Conservation (phyloP, 2,888 invertebrate genomes). For the Chrysina gloriosa region DNA sequence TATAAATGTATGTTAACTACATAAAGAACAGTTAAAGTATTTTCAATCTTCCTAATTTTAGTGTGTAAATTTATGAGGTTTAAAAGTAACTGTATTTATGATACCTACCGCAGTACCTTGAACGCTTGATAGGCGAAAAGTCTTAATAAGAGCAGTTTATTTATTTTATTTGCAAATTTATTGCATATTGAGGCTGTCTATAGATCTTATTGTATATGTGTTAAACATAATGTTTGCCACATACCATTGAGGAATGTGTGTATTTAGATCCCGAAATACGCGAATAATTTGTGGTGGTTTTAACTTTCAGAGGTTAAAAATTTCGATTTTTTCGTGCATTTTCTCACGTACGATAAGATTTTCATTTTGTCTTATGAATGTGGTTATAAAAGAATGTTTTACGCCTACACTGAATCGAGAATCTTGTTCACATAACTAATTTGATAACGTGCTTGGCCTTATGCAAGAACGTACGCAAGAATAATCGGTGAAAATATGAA, state of each 20-base stretch:
- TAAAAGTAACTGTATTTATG: conserved; percentile 30
- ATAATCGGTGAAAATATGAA: too few relatives aligned
- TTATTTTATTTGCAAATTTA: conserved; percentile 23
- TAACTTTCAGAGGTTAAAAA: conserved; percentile 3
- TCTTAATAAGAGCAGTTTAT: conserved; percentile 20
- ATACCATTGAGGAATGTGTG: neutral
- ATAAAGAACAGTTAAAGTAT: conserved; percentile 18
- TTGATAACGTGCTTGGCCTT: neutral
- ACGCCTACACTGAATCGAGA: neutral
- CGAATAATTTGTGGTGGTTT: neutral
- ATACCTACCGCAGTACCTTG: neutral
- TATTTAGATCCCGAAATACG: conserved; percentile 11
- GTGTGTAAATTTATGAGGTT: conserved; percentile 24
- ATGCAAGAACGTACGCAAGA: neutral
- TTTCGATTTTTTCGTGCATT: conserved; percentile 16
- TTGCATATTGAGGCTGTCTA: conserved; percentile 4
- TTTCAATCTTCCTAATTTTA: neutral
- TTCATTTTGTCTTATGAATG: conserved; percentile 4
- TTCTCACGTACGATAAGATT: conserved; percentile 22
- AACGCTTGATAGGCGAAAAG: neutral
- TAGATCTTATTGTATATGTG: conserved; percentile 1
- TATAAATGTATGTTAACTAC: conserved; percentile 20
- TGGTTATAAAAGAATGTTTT: neutral
- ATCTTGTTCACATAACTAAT: conserved; percentile 1
- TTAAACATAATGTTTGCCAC: neutral